These are phyloP conservation scores for Netelia melanura DNA, from an alignment of 2,888 invertebrate genomes.

Conservation along the genomic window DNA sequence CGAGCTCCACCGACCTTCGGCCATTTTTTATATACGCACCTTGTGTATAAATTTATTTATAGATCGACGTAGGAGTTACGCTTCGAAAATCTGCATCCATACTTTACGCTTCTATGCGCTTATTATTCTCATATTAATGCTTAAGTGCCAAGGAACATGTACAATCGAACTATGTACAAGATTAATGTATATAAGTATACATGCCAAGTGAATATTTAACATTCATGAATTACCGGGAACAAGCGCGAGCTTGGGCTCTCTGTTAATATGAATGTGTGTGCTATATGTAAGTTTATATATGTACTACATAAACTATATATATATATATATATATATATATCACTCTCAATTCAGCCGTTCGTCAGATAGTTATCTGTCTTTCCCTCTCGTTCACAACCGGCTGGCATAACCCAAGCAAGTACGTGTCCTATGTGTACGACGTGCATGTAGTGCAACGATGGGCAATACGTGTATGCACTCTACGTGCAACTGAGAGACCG, in stretches of 20 bases:
- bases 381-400: conserved; percentile 66
- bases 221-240: conserved; percentile 54
- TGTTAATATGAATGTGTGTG: conserved; percentile 6
- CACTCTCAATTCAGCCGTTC: conserved; percentile 51
- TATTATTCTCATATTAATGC: not conserved
- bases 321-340: not conserved
- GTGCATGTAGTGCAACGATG: conserved; percentile 43
- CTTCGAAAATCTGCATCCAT: conserved; percentile 43
- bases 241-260: conserved; percentile 26
- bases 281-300: not conserved
- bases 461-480: conserved; percentile 23
- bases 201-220: conserved; percentile 52
- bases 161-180: conserved; percentile 27
- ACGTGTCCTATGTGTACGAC: conserved; percentile 1
- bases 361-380: conserved; percentile 50
- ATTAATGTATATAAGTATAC: conserved; percentile 23
- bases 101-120: conserved; percentile 1
- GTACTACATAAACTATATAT: not conserved
- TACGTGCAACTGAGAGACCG: conserved; percentile 46
- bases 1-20: no score
- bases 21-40: not conserved
- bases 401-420: conserved; percentile 29
- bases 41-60: conserved; percentile 13
- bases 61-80: conserved; percentile 16
- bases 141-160: not conserved